phyloP scores from a whole-genome alignment of 2,113 vertebrate genomes.

The Halcyon malimbica region DNA sequence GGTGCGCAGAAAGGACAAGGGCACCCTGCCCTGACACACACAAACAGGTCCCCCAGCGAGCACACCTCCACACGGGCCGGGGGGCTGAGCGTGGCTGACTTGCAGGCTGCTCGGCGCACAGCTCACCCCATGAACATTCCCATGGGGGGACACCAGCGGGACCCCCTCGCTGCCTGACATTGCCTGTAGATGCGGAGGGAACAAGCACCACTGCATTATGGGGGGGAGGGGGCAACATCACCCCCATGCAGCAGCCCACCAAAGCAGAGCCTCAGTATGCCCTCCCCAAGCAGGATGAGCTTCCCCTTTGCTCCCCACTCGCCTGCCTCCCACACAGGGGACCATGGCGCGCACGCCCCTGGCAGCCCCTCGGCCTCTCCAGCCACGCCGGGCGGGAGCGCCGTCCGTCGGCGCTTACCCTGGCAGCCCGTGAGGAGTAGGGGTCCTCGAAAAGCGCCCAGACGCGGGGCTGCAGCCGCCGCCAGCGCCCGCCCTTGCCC shows the following conservation, averaged over 20 bases:
- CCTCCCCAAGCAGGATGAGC: rapidly evolving
- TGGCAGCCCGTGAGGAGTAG: slow-evolving; percentile 93
- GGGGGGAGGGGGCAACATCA: rapidly evolving
- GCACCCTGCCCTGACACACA: neutral
- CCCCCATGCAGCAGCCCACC: rapidly evolving
- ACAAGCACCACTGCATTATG: rapidly evolving
- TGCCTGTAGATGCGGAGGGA: rapidly evolving
- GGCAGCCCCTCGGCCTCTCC: neutral
- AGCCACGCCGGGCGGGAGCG: neutral
- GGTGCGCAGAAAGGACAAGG: neutral
- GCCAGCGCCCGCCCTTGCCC: slow-evolving; percentile 83
- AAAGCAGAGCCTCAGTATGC: rapidly evolving
- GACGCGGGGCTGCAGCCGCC: slow-evolving; percentile 88
- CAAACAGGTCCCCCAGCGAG: rapidly evolving
- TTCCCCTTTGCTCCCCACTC: rapidly evolving
- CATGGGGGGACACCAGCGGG: rapidly evolving
- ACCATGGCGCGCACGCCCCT: rapidly evolving
- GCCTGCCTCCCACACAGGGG: neutral
- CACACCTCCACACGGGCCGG: neutral
- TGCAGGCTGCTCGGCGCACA: neutral
- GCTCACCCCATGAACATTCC: rapidly evolving
- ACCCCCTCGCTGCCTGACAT: rapidly evolving
- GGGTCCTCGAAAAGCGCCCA: slow-evolving; percentile 97
- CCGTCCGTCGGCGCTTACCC: slow-evolving; percentile 82
- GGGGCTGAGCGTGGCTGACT: rapidly evolving